phyloP scores from a whole-genome alignment of 1,140 invertebrate species.

The Philotrypesis tridentata region DNA sequence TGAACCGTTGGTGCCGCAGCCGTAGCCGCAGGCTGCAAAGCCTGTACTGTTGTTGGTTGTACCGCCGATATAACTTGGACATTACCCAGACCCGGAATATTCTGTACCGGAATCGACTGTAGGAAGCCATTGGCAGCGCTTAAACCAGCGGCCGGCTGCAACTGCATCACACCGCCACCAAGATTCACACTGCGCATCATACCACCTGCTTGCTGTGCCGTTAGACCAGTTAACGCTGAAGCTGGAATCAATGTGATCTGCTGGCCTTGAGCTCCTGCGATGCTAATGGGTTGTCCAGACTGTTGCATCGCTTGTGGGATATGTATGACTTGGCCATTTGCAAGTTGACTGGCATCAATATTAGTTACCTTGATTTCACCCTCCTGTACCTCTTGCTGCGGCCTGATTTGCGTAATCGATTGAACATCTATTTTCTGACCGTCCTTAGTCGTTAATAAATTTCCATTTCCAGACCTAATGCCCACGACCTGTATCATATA shows the following conservation, averaged over 20 bases:
- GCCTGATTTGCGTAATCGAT: constrained; percentile 65
- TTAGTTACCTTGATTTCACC: constrained; percentile 70
- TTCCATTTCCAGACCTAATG: constrained; percentile 62
- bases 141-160: constrained; percentile 65
- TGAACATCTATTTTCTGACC: constrained; percentile 71
- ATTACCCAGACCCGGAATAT: constrained; percentile 84
- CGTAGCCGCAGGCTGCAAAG: constrained; percentile 61
- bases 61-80: constrained; percentile 82
- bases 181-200: constrained; percentile 68
- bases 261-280: constrained; percentile 78
- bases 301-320: constrained; percentile 68
- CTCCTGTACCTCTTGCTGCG: constrained; percentile 61
- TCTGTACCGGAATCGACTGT: constrained; percentile 80
- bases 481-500: constrained; percentile 64
- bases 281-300: constrained; percentile 76
- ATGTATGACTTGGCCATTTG: constrained; percentile 71
- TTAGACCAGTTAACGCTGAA: constrained; percentile 71
- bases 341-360: constrained; percentile 69
- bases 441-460: constrained; percentile 69
- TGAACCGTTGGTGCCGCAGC: constrained; percentile 57
- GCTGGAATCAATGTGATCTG: constrained; percentile 83
- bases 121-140: constrained; percentile 70
- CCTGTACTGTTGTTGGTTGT: constrained; percentile 67
- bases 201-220: constrained; percentile 63
- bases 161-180: constrained; percentile 68